Conservation (phyloP, 2,113 vertebrate species). For the Esox niger region DNA sequence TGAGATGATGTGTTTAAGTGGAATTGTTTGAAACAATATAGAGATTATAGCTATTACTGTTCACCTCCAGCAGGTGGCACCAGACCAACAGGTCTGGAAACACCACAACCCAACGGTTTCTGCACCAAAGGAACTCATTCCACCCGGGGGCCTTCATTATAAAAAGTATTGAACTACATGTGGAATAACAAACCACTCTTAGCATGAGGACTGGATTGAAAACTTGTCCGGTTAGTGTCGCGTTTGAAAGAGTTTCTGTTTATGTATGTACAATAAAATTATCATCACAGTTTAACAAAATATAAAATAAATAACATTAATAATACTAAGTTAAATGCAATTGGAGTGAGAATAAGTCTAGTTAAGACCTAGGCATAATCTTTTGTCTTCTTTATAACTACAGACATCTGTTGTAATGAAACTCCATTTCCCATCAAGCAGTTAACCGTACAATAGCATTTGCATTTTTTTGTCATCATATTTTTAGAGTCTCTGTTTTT, state of each 20-base stretch:
- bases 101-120: not conserved
- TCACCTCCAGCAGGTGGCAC: slow-evolving; percentile 11
- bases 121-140: too few relatives aligned
- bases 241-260: slow-evolving; percentile 50
- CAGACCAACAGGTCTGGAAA: too few relatives aligned
- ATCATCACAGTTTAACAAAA: slow-evolving; percentile 68
- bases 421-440: slow-evolving; percentile 51
- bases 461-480: slow-evolving; percentile 13
- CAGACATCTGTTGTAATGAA: slow-evolving; percentile 39
- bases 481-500: slow-evolving; percentile 33
- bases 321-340: slow-evolving; percentile 68
- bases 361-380: slow-evolving; percentile 39
- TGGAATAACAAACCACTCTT: slow-evolving; percentile 16
- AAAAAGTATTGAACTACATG: slow-evolving; percentile 2
- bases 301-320: slow-evolving; percentile 78
- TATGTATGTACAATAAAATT: slow-evolving; percentile 69
- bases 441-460: slow-evolving; percentile 33
- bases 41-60: not conserved
- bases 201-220: slow-evolving; percentile 17
- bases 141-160: too few relatives aligned
- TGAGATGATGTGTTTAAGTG: too few relatives aligned
- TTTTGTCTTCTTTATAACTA: slow-evolving; percentile 35
- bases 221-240: slow-evolving; percentile 21
- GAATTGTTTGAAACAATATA: too few relatives aligned
- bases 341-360: slow-evolving; percentile 54